Evolutionary conservation across 2,113 vertebrate species (phyloP).

Genomic region (Cheilinus undulatus): DNA sequence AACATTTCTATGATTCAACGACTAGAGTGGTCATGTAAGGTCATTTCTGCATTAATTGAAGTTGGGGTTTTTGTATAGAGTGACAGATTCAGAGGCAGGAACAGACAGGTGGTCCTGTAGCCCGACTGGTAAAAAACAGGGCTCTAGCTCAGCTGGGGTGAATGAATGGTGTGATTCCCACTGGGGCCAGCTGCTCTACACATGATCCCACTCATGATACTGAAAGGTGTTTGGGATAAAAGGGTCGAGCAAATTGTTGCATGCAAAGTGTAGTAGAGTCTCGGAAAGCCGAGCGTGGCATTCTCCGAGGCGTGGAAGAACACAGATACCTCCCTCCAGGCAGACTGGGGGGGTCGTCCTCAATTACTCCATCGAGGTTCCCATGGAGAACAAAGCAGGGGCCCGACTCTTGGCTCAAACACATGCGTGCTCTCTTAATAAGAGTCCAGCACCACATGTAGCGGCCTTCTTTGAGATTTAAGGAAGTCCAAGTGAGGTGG

Average conservation of each 20-base stretch:
- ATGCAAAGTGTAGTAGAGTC: slow-evolving; percentile 54
- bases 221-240: slow-evolving; percentile 54
- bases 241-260: slow-evolving; percentile 50
- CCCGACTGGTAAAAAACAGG: slow-evolving; percentile 6
- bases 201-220: slow-evolving; percentile 53
- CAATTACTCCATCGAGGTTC: slow-evolving; percentile 21
- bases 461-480: not conserved
- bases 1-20: too few species aligned
- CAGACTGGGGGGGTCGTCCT: slow-evolving; percentile 14
- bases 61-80: not conserved
- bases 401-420: not conserved
- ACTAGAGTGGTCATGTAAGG: too few species aligned
- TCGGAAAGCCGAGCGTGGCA: slow-evolving; percentile 40
- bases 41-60: not conserved
- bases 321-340: slow-evolving; percentile 57
- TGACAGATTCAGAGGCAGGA: not conserved
- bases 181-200: slow-evolving; percentile 38
- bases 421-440: slow-evolving; percentile 26
- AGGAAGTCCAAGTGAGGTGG: not conserved
- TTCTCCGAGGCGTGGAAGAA: slow-evolving; percentile 47
- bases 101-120: slow-evolving; percentile 36
- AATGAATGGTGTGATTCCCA: slow-evolving; percentile 43
- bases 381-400: slow-evolving; percentile 23
- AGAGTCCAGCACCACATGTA: not conserved
- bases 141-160: not conserved